Evolutionary conservation across 35 echinoderm and acorn worm species (phyloP).

Genomic region (Patiria miniata): DNA sequence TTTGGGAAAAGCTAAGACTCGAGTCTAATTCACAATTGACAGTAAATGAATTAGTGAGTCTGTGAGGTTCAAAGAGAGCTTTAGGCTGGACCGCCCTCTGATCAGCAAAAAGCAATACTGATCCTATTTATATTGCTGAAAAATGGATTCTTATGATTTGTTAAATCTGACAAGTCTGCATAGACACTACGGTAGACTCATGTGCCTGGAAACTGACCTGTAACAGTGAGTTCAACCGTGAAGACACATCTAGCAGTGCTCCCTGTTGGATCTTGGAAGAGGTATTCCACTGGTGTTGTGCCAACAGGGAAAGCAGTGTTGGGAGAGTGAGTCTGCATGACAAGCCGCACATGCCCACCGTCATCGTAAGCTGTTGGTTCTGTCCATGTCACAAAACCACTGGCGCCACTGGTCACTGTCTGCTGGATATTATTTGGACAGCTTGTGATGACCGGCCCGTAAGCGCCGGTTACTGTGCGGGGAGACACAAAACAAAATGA

Average conservation of each 20-base stretch:
- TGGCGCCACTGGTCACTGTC: neutral
- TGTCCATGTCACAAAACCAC: slow-evolving; percentile 42
- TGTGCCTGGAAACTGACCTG: slow-evolving; percentile 18
- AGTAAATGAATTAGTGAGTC: too few relatives aligned
- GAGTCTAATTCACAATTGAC: too few relatives aligned
- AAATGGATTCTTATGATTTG: too few relatives aligned
- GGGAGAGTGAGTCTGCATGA: slow-evolving; percentile 21
- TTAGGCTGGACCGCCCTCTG: too few relatives aligned
- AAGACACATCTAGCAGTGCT: slow-evolving; percentile 20
- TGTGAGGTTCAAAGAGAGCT: too few relatives aligned
- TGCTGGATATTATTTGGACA: slow-evolving; percentile 32
- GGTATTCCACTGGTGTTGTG: slow-evolving; percentile 20
- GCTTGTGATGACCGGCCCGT: slow-evolving; percentile 20
- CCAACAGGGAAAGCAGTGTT: slow-evolving; percentile 41
- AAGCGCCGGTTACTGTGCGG: neutral
- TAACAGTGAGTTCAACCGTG: slow-evolving; percentile 14
- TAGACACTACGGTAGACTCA: too few relatives aligned
- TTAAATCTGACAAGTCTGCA: too few relatives aligned
- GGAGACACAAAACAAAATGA: neutral
- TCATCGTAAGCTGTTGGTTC: slow-evolving; percentile 35
- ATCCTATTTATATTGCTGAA: too few relatives aligned
- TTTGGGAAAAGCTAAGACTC: too few relatives aligned
- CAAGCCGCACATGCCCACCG: neutral
- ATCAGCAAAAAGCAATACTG: too few relatives aligned
- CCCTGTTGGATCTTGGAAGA: slow-evolving; percentile 21